These are phyloP conservation scores for Caenorhabditis angaria DNA, from an alignment of 2,888 invertebrate genomes.

Conservation along the genomic window DNA sequence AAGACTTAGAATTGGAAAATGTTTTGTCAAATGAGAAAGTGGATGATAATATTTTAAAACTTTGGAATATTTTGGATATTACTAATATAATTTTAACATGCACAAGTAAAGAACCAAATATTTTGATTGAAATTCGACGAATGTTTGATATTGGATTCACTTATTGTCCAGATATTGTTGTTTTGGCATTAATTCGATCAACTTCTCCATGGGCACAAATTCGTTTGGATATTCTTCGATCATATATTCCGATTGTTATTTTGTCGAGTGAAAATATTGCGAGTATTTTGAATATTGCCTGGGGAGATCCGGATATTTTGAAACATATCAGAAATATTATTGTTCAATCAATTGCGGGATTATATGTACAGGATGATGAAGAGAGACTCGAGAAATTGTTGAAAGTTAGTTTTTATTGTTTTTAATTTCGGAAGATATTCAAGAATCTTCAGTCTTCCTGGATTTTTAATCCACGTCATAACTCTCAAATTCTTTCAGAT, in stretches of 20 bases:
- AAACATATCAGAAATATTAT: constrained; percentile 73
- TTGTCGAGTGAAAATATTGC: constrained; percentile 91
- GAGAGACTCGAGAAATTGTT: constrained; percentile 90
- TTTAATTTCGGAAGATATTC: too few species aligned
- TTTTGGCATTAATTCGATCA: constrained; percentile 87
- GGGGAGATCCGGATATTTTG: constrained; percentile 76
- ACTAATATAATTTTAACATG: constrained; percentile 87
- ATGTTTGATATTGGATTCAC: constrained; percentile 29
- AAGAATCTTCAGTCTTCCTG: too few species aligned
- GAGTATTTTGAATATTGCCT: constrained; percentile 93
- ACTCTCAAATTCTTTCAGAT: constrained; percentile 34
- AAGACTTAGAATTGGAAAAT: background rate
- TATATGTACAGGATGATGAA: constrained; percentile 92
- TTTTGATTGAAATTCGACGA: constrained; percentile 81
- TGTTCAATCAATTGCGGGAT: constrained; percentile 96
- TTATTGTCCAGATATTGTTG: constrained; percentile 88
- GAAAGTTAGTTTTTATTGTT: constrained; percentile 81
- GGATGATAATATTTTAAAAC: too few species aligned
- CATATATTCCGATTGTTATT: constrained; percentile 76
- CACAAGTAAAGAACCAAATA: constrained; percentile 84
- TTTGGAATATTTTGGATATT: constrained; percentile 85
- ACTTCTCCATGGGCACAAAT: constrained; percentile 73
- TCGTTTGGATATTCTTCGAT: constrained; percentile 17
- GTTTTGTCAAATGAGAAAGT: too few species aligned
- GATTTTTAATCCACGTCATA: too few species aligned